phyloP scores from a whole-genome alignment of 64 coral and sea anemone species.

The Astreopora myriophthalma region DNA sequence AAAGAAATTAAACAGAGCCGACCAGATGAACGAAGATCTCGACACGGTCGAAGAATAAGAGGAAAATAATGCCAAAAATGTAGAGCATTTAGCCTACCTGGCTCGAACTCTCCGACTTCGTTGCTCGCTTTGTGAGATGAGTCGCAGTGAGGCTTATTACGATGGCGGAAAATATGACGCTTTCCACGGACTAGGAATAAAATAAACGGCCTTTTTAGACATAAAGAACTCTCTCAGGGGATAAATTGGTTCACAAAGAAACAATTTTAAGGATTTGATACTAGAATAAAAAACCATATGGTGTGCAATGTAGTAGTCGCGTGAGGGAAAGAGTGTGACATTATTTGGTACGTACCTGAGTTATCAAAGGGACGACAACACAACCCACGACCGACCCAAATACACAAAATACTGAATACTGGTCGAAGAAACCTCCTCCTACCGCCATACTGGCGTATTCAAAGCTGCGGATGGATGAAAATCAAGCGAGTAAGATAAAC shows the following conservation, averaged over 20 bases:
- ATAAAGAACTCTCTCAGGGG: neutral
- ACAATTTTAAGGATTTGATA: neutral
- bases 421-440: conserved; percentile 99
- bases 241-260: neutral
- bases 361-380: conserved; percentile 97
- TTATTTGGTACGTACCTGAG: conserved; percentile 75
- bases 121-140: conserved; percentile 94
- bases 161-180: conserved; percentile 99
- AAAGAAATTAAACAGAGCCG: neutral
- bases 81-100: conserved; percentile 73
- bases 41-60: neutral
- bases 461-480: conserved; percentile 4
- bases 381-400: conserved; percentile 99
- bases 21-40: neutral
- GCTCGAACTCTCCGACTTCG: conserved; percentile 79
- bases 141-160: conserved; percentile 98
- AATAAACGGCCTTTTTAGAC: conserved; percentile 2
- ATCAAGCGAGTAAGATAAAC: neutral
- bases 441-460: conserved; percentile 93
- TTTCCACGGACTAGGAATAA: conserved; percentile 85
- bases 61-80: neutral
- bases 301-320: neutral
- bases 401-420: conserved; percentile 99
- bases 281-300: neutral
- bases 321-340: neutral